Evolutionary conservation across 2,797 vertebrate genomes (phyloP), one percentile per base, ranked within the genome.

Genomic region (Lutjanus campechanus): DNA sequence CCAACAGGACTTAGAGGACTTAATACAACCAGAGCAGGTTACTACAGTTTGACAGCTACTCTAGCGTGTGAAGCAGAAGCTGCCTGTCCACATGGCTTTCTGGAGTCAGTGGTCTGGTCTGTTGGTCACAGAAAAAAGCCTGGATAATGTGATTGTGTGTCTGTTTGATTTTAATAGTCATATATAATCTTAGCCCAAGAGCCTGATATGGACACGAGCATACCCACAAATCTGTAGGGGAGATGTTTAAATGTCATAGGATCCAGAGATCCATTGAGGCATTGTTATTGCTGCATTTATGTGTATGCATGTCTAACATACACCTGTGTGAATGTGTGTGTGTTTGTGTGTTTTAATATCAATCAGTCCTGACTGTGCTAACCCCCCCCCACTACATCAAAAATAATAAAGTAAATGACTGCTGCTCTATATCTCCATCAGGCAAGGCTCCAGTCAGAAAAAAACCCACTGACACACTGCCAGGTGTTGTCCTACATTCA

Each of bases 291-390:
- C 49, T 74, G 72, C 7, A 51, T 64, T 17, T 50, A 56, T 59
- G 67, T 70, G 68, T 61, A 11, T 67, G 58, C 68, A 20, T 53
- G 8, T 60, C 36, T 60, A 16, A 12, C 15, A 59, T 59, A 81
- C 76, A 81, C 81, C 62, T 85, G 65, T 77, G 36, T 47, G 61
- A 68, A 60, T 58, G 19, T 41, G 50, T 77, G 64, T 79, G 74
- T 69, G 63, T 73, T 11, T 88, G 60, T 84, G 76, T 73, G 41
- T 66, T 90, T 90, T 90, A 93, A 90, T 91, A 90, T 90, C 85
- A 90, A 85, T 88, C 75, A 88, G 77, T 22, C 50, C 13, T 8
- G 46, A 46, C 51, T 1, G 4, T 6, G 25, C 44, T 69, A 70
- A 50, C n/a, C 65, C 55, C 64, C 65, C 36, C 15, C 54, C 73